phyloP scores from a whole-genome alignment of 2,113 vertebrate species.

The Nycticorax nycticorax region DNA sequence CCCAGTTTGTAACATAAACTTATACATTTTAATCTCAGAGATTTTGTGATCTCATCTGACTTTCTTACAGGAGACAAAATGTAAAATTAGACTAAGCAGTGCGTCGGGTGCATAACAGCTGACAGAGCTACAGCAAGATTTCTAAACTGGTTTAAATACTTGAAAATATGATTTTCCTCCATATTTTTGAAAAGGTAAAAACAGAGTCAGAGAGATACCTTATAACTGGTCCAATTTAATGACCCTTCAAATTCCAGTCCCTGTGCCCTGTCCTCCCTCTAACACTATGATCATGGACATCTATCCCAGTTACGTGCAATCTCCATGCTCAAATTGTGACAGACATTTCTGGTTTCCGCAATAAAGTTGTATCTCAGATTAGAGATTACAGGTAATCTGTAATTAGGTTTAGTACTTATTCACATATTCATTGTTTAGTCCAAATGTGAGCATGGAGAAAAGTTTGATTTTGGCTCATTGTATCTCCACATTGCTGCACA shows the following conservation, averaged over 20 bases:
- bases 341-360: background rate
- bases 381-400: background rate
- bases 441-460: background rate
- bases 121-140: background rate
- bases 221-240: background rate
- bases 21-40: background rate
- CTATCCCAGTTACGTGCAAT: no score
- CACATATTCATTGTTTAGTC: background rate
- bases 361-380: background rate
- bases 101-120: background rate
- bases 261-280: background rate
- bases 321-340: background rate
- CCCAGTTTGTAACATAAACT: background rate
- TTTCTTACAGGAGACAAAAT: background rate
- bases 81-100: background rate
- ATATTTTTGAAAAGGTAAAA: background rate
- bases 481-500: background rate
- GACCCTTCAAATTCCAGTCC: background rate
- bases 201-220: background rate
- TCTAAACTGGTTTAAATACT: background rate
- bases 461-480: background rate
- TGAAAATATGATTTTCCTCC: background rate
- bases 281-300: rapidly evolving
- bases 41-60: background rate
- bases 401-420: background rate